Percentiles rank a stretch among this genome's conserved stretches.
These are phyloP conservation scores for Probaryconus sp. DNA, from an alignment of 1,140 invertebrate genomes.

Conservation along the genomic window DNA sequence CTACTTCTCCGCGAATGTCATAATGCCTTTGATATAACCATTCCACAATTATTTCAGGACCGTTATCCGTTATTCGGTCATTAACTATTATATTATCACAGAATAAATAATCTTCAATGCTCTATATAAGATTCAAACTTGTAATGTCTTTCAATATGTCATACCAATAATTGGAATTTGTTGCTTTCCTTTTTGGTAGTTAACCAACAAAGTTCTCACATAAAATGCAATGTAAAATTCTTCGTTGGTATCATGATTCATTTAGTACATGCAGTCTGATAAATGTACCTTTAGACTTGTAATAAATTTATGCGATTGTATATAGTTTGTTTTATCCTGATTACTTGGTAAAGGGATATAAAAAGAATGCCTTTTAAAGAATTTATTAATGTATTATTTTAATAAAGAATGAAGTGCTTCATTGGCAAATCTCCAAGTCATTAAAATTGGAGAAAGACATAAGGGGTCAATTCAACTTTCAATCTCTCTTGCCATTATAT, in stretches of 20 bases:
- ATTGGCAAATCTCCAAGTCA: slow-evolving; percentile 9
- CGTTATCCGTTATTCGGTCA: slow-evolving; percentile 10
- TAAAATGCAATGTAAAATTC: too few relatives aligned
- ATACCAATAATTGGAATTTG: slow-evolving; percentile 15
- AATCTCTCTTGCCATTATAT: neutral
- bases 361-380: too few relatives aligned
- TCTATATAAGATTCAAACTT: slow-evolving; percentile 2
- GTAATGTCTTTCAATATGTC: neutral
- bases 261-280: slow-evolving; percentile 11
- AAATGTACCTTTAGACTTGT: slow-evolving; percentile 10
- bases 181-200: slow-evolving; percentile 3
- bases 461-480: neutral
- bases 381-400: too few relatives aligned
- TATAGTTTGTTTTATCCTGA: too few relatives aligned
- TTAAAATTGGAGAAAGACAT: slow-evolving; percentile 3
- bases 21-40: slow-evolving; percentile 59
- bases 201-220: too few relatives aligned
- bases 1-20: slow-evolving; percentile 42
- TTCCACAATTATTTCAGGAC: slow-evolving; percentile 55
- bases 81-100: slow-evolving; percentile 1
- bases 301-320: too few relatives aligned
- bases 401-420: slow-evolving; percentile 7
- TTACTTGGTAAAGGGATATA: too few relatives aligned
- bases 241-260: too few relatives aligned
- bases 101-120: slow-evolving; percentile 9